Evolutionary conservation across 2,888 invertebrate genomes (phyloP).

Genomic region (Callimorpha dominula): DNA sequence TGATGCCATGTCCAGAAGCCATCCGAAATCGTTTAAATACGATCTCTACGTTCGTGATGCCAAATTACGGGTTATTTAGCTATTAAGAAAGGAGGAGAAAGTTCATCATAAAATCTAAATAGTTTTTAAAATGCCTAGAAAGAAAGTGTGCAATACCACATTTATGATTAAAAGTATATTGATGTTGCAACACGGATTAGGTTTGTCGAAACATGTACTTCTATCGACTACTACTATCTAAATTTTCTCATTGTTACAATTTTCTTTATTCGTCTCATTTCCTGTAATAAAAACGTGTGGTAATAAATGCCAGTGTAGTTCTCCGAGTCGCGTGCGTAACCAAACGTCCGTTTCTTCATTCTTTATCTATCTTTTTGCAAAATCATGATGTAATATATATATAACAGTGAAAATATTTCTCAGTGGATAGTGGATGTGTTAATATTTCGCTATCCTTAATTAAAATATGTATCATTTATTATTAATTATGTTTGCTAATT

Average conservation of each 20-base stretch:
- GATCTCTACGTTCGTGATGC: neutral
- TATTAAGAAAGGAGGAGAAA: constrained; percentile 16
- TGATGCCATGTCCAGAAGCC: constrained; percentile 5
- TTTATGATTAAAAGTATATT: constrained; percentile 14
- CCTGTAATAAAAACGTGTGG: constrained; percentile 38
- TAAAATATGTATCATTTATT: neutral
- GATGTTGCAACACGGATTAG: neutral
- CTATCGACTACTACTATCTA: neutral
- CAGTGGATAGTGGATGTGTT: neutral
- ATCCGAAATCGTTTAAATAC: constrained; percentile 10
- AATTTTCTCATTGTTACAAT: constrained; percentile 6
- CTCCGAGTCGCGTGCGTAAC: constrained; percentile 40
- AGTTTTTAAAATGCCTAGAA: constrained; percentile 3
- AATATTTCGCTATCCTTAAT: neutral
- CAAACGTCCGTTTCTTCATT: constrained; percentile 48
- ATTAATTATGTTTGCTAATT: neutral
- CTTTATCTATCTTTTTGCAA: constrained; percentile 28
- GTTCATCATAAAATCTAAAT: constrained; percentile 6
- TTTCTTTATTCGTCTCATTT: constrained; percentile 27
- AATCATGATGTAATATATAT: constrained; percentile 36
- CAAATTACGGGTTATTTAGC: constrained; percentile 15
- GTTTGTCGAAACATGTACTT: neutral
- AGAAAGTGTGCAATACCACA: constrained; percentile 13
- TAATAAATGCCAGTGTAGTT: constrained; percentile 34
- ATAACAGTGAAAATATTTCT: constrained; percentile 33